Evolutionary conservation across 2,113 vertebrate species (phyloP), one percentile per base, ranked within the genome.

Genomic region (Takifugu flavidus): DNA sequence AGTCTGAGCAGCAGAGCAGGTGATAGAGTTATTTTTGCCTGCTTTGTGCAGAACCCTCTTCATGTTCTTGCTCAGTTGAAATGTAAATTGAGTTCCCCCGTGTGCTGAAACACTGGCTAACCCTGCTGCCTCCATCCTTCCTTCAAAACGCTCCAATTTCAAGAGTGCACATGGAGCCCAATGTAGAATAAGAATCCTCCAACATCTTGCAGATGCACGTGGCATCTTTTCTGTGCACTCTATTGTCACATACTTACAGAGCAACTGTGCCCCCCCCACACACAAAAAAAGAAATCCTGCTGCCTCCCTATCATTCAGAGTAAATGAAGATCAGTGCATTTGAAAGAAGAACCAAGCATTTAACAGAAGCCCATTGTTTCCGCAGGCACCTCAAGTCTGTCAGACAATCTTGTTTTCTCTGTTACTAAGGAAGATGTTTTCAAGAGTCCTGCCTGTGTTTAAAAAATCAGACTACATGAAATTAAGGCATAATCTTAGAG

Each of bases 231-330:
- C 26, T 57, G 11, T 28, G 6, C 44, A 51, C 31, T 71, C 49
- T 2, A 56, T 59, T 72, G 77, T 72, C 61, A 51, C 47, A 63
- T 63, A 65, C 72, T 76, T 65, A 66, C 61, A 0, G 3, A 34
- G 47, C 29, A 64, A 46, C 72, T 75, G 53, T 72, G 54, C 14
- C 14, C 71, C 15, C 39, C 2, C 39, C 57, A 20, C 20, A 20
- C 20, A 66, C 65, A 54, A 53, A 80, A 78, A 76, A 69, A 73
- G 70, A 49, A 20, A 75, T 64, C 62, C 69, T 55, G 72, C 55
- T 64, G 15, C 49, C 72, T 62, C 57, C 66, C 65, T 0, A 26
- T 44, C 65, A 53, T n/a, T 62, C 57, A n/a, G 46, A 52, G 49
- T 53, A 59, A 59, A 74, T 45, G 25, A 34, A 29, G 47, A 55